Conservation (phyloP, 2,113 vertebrate species). For the Urocolius indicus region DNA sequence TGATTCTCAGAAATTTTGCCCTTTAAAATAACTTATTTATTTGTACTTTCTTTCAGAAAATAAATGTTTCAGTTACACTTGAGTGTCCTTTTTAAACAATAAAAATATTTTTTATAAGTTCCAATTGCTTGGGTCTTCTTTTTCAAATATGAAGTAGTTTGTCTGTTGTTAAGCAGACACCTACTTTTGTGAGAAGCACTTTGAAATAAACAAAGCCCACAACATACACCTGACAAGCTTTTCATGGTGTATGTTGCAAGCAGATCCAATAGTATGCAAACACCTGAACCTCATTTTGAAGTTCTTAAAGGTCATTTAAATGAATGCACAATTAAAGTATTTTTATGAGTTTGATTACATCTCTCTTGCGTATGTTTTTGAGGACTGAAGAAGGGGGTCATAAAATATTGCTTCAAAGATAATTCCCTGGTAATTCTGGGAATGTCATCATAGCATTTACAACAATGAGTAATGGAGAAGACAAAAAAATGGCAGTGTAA, state of each 20-base stretch:
- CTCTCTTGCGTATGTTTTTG: conserved; percentile 27
- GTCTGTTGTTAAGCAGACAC: neutral
- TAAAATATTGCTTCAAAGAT: conserved; percentile 58
- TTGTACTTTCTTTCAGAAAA: neutral
- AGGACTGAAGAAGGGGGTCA: conserved; percentile 43
- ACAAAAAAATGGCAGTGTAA: conserved; percentile 54
- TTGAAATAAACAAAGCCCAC: neutral
- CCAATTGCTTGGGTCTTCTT: neutral
- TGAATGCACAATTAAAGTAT: conserved; percentile 28
- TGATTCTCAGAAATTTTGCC: neutral
- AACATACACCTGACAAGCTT: neutral
- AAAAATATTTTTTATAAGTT: neutral
- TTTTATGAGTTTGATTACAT: conserved; percentile 56
- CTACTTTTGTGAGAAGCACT: neutral
- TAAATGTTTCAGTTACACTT: neutral
- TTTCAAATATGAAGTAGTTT: neutral
- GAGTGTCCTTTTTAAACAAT: neutral
- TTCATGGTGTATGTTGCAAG: neutral
- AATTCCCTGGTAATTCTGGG: conserved; percentile 47
- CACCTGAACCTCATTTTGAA: conserved; percentile 53
- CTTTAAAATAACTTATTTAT: neutral
- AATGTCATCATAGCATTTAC: conserved; percentile 47
- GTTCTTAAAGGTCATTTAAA: conserved; percentile 54
- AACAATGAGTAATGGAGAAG: conserved; percentile 36
- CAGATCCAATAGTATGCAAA: neutral